Evolutionary conservation across 1,140 invertebrate species (phyloP).

Genomic region (Leptopilina boulardi): DNA sequence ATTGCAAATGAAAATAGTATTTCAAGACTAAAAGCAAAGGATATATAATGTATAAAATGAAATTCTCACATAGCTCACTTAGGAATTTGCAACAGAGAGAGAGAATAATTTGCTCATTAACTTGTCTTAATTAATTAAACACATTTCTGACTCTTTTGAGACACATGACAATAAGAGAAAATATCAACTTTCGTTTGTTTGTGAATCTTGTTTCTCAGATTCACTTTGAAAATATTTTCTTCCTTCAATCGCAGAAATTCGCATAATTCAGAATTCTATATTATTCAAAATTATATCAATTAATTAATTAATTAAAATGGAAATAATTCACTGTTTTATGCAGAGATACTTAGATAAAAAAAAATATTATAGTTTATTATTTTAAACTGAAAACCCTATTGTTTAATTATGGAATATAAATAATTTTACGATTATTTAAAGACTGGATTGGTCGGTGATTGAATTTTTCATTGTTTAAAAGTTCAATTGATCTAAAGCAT

Average conservation of each 20-base stretch:
- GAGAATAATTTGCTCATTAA: background rate
- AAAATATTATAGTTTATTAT: too few species aligned
- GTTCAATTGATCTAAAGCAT: background rate
- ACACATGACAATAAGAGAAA: background rate
- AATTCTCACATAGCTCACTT: background rate
- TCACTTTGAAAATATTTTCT: background rate
- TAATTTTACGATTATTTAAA: background rate
- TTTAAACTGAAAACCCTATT: too few species aligned
- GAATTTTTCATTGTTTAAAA: background rate
- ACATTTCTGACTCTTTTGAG: constrained; percentile 16
- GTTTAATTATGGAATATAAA: background rate
- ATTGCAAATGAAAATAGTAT: too few species aligned
- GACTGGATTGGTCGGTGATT: background rate
- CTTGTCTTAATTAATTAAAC: constrained; percentile 5
- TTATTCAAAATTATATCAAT: background rate
- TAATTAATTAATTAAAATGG: background rate
- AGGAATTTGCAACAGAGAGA: background rate
- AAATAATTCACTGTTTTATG: background rate
- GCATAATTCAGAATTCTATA: background rate
- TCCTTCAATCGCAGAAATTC: background rate
- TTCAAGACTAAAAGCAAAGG: background rate
- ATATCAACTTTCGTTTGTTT: background rate
- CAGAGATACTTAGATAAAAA: background rate
- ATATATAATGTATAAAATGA: background rate
- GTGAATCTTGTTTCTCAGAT: background rate